Base-by-base conservation (phyloP, 2,113 vertebrate species). In the Riparia riparia region DNA sequence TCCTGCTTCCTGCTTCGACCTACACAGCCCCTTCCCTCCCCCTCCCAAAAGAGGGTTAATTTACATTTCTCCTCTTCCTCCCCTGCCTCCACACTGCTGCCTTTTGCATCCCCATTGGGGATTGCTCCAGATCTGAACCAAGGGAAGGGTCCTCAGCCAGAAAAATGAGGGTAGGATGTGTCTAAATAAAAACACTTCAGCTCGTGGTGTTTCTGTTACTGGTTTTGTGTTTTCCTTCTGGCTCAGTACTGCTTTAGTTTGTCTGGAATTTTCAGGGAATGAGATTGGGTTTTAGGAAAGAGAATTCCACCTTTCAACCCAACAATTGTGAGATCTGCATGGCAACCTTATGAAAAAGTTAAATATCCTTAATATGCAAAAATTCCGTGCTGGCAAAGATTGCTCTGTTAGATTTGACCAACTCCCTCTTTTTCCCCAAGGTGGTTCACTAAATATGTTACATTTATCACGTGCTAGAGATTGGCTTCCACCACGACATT, bases 31-130 rank as follows among this genome's bases (percentile, higher is more conserved):
- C 25, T 45, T 82, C 50, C 57, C 32, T 66, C 34, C 24, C 47
- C 37, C 24, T 82, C 44, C 82, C 49, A 71, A 49, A 69, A 76
- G 63, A 91, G 41, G 19, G 32, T 74, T 81, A 65, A 80, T 97
- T 96, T 94, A 24, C 66, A 53, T 90, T 82, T 92, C 74, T 85
- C 42, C 71, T 34, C 45, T 50, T 82, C 79, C 58, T 93, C 42
- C 51, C 18, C 45, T 88, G 39, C 61, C 85, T 94, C 92, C 72
- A 77, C 42, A 19, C 34, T 71, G 53, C 32, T 80, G 15, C 42
- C 17, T 51, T 86, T 64, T 68, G 47, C 53, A 90, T 65, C 72
- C 70, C 41, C 53, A 19, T 0, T 57, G 63, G 57, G 61, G 47
- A 65, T 79, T 57, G 79, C 57, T 76, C 37, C 65, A 29, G 14